These are phyloP conservation scores for Ornithorhynchus anatinus DNA, from an alignment of 2,113 vertebrate species.

Conservation along the genomic window DNA sequence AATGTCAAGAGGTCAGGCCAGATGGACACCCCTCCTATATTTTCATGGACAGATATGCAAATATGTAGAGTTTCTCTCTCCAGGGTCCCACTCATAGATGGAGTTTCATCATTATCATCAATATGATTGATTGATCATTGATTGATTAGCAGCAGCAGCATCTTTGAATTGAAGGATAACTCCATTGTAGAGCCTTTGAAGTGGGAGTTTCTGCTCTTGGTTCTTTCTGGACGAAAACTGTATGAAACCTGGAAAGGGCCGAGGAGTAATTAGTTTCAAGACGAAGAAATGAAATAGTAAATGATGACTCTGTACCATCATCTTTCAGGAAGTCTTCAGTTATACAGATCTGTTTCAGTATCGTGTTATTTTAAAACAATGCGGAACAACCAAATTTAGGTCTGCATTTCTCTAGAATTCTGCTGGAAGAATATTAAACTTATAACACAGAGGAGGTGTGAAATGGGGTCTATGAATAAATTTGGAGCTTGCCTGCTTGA, in stretches of 20 bases:
- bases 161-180: not conserved
- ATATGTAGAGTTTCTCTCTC: no score
- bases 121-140: not conserved
- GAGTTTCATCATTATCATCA: not conserved
- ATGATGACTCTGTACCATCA: not conserved
- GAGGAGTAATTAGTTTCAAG: not conserved
- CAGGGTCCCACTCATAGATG: no score
- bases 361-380: conserved; percentile 22
- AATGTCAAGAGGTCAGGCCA: no score
- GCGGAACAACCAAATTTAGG: conserved; percentile 10
- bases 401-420: not conserved
- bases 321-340: not conserved
- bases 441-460: conserved; percentile 41
- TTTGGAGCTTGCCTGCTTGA: conserved; percentile 27
- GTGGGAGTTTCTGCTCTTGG: not conserved
- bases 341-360: conserved; percentile 10
- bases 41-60: no score
- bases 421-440: conserved; percentile 34
- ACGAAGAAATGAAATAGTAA: not conserved
- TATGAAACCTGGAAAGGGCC: not conserved
- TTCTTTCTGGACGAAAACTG: not conserved
- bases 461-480: conserved; percentile 48
- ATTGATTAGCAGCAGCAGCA: not conserved
- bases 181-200: not conserved
- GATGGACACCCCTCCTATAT: no score